These are phyloP conservation scores for Acanthopagrus latus DNA, from an alignment of 2,797 vertebrate species.

Conservation along the genomic window DNA sequence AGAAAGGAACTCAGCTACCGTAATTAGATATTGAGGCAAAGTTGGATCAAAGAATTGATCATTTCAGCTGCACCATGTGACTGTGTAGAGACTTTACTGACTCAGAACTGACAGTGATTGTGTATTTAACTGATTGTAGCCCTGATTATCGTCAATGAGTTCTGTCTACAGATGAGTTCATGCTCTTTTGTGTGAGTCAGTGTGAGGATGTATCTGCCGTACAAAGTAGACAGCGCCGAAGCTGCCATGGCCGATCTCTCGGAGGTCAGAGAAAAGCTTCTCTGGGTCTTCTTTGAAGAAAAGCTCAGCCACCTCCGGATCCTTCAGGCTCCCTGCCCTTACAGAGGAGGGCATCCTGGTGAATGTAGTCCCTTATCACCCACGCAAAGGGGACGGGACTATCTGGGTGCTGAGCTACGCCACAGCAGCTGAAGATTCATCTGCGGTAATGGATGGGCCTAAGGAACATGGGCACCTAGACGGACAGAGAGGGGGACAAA, in stretches of 20 bases:
- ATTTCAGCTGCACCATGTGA: not conserved
- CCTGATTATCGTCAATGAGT: not conserved
- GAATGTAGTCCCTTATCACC: conserved; percentile 81
- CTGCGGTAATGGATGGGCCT: conserved; percentile 90
- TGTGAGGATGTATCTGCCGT: conserved; percentile 71
- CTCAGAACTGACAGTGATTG: not conserved
- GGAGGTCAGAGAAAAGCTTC: conserved; percentile 97
- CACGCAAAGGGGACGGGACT: conserved; percentile 84
- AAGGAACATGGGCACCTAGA: conserved; percentile 88
- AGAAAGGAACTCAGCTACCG: not conserved
- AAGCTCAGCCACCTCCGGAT: conserved; percentile 97
- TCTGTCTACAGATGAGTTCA: not conserved
- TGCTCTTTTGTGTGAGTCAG: not conserved
- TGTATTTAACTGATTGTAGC: not conserved
- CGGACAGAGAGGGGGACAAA: conserved; percentile 19
- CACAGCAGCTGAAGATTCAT: conserved; percentile 91
- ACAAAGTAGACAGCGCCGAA: conserved; percentile 99
- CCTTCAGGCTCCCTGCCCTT: conserved; percentile 98
- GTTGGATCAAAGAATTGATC: not conserved
- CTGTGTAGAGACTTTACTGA: not conserved
- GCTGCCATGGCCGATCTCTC: conserved; percentile 99
- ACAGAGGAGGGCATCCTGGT: conserved; percentile 97
- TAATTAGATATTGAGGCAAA: conserved; percentile 5
- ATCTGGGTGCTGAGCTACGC: conserved; percentile 93
- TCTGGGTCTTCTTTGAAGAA: conserved; percentile 99